These are phyloP conservation scores for Lagria hirta DNA, from an alignment of 2,888 invertebrate genomes.

Conservation along the genomic window DNA sequence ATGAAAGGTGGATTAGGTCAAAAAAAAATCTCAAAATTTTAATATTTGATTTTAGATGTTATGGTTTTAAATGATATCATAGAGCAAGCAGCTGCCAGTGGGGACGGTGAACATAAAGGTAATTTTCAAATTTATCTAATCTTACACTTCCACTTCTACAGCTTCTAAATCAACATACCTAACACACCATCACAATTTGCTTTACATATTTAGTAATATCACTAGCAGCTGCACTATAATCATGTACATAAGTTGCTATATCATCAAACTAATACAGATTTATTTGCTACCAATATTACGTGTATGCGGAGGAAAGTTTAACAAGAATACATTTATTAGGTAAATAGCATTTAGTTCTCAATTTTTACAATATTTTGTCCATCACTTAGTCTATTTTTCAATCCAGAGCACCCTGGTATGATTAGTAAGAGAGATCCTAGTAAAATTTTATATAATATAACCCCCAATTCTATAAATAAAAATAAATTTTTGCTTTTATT, in stretches of 20 bases:
- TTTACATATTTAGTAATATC: conserved; percentile 38
- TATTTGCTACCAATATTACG: conserved; percentile 42
- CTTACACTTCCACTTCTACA: conserved; percentile 33
- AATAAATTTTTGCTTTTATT: too few relatives aligned
- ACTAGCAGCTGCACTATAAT: conserved; percentile 36
- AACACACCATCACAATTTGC: conserved; percentile 56
- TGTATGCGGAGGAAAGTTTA: conserved; percentile 42
- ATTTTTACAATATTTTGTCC: conserved; percentile 30
- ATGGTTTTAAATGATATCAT: conserved; percentile 97
- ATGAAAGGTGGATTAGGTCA: conserved; percentile 64
- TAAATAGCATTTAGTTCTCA: conserved; percentile 37
- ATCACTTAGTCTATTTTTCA: conserved; percentile 37
- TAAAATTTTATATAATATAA: too few relatives aligned
- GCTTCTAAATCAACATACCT: conserved; percentile 20
- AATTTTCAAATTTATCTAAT: conserved; percentile 45
- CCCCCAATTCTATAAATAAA: too few relatives aligned
- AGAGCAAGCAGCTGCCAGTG: conserved; percentile 90
- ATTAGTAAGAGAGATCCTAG: too few relatives aligned
- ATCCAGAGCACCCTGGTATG: conserved; percentile 36
- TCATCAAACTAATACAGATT: conserved; percentile 41
- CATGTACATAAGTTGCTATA: conserved; percentile 31
- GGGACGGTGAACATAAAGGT: conserved; percentile 87
- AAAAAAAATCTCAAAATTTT: conserved; percentile 7
- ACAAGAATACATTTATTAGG: conserved; percentile 43
- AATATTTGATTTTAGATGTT: conserved; percentile 70